Base-by-base conservation (phyloP, 2,888 invertebrate species). In the Megaustenia siamemsis region DNA sequence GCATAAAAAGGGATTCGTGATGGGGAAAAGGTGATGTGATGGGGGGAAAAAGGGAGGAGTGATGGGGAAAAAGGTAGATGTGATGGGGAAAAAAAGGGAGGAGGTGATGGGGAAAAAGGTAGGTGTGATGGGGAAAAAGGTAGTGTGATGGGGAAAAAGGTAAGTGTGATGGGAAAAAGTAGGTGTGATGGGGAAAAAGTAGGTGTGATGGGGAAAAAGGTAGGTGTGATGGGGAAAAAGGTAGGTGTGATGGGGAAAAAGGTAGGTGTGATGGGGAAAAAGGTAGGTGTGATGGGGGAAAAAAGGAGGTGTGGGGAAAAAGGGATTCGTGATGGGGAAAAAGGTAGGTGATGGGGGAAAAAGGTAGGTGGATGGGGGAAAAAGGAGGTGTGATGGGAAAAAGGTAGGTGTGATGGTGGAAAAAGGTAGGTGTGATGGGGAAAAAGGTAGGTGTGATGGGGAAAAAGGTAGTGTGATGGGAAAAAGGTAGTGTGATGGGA, bases 281-380 rank as follows among this genome's bases (percentile, higher is more conserved):
- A 18, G 8, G 75, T 4, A 49, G 3, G 56, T 0, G 12, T n/a
- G n/a, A n/a, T 28, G 49, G 43, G 53, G 32, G 5, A 53, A 18
- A 49, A 38, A 45, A 32, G 35, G 56, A n/a, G 35, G 63, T 66
- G n/a, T 40, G 79, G 32, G 79, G 40, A n/a, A n/a, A n/a, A n/a
- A 40, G 53, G 79, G 53, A 38, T 66, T 38, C 38, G 63, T 66
- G 63, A 63, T 18, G 66, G 40, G 32, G 63, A 63, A 56, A 63
- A 18, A 63, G 66, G 32, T 10, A 79, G 79, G 32, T 5, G 40
- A 40, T 40, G 40, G 40, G 66, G 32, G 40, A 38, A 66, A 63
- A 1, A 63, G 60, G 40, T 3, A 24, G 40, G n/a, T 1, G 43
- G 66, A 63, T 35, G 38, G 79, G n/a, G 5, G 28, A 24, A 35